Evolutionary conservation across 2,797 vertebrate species (phyloP), one percentile per base, ranked within the genome.

Genomic region (Enteromius anoplus): DNA sequence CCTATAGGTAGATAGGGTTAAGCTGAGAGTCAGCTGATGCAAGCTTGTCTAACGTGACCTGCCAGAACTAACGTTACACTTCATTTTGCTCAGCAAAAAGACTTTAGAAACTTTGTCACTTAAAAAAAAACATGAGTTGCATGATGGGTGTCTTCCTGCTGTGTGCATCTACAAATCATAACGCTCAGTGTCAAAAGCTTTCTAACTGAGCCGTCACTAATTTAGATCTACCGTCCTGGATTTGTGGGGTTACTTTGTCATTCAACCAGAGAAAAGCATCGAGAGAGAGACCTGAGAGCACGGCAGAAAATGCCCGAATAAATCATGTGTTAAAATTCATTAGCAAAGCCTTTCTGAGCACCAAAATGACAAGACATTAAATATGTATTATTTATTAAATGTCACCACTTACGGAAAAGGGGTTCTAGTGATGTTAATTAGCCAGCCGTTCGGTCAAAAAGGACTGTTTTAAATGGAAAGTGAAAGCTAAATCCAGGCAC

Each of bases 271-370:
- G 64, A 87, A 85, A 89, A 84, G 90, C 47, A n/a, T 11, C 10
- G 37, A 89, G 84, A 86, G 84, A 86, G 88, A 89, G 86, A 88
- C 88, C 84, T 45, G 75, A 75, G 70, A 45, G 40, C 47, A 45
- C 89, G 86, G 90, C 87, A 91, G 89, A 89, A 91, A 93, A 93
- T 89, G 89, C 92, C 91, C 89, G 91, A 93, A 96, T 96, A 97
- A 96, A 97, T 97, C 95, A 96, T 95, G 96, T 96, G 95, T 94
- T 92, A 93, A 96, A 97, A 96, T 96, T 97, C 93, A 95, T 95
- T 94, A 94, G 94, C 91, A 91, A 95, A 93, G 94, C 92, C 92
- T 92, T 93, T 94, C 91, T 93, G 93, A 95, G 93, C 93, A 92
- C 78, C 93, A 92, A 94, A 98, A 97, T 94, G 95, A 95, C 95